Percentiles rank a stretch among this genome's conserved stretches.
Evolutionary conservation across 2,888 invertebrate genomes (phyloP).

Genomic region (Drosophila melanosoma): DNA sequence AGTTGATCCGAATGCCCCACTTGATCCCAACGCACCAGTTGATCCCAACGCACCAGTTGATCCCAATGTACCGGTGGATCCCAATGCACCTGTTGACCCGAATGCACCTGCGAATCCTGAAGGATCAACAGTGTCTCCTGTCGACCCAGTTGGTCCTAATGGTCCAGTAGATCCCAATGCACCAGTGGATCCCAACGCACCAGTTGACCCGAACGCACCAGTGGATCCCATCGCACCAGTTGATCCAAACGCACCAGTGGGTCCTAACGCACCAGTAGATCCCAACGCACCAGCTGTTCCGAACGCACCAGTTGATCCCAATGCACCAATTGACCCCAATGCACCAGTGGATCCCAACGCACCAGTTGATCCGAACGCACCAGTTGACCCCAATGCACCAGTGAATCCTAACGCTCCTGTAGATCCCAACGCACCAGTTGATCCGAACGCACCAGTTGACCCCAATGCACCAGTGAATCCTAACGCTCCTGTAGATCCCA

Average conservation of each 20-base stretch:
- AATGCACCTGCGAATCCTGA: slow-evolving; percentile 11
- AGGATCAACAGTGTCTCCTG: too few relatives aligned
- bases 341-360: not conserved
- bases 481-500: slow-evolving; percentile 4
- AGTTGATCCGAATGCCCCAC: not conserved
- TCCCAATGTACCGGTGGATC: slow-evolving; percentile 25
- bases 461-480: slow-evolving; percentile 30
- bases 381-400: slow-evolving; percentile 16
- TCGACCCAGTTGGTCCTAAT: slow-evolving; percentile 1
- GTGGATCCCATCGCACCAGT: slow-evolving; percentile 18
- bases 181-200: slow-evolving; percentile 1
- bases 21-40: not conserved
- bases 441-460: slow-evolving; percentile 8
- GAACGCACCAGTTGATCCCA: rapidly evolving
- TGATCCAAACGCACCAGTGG: not conserved
- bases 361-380: slow-evolving; percentile 4
- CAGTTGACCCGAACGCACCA: not conserved
- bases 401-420: slow-evolving; percentile 15
- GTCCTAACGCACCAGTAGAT: not conserved
- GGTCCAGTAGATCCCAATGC: slow-evolving; percentile 4
- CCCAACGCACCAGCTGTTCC: not conserved
- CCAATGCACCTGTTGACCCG: slow-evolving; percentile 5
- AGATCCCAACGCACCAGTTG: not conserved
- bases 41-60: slow-evolving; percentile 12
- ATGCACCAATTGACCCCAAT: not conserved